Conservation (phyloP, 2,797 vertebrate genomes). For the Manis javanica region DNA sequence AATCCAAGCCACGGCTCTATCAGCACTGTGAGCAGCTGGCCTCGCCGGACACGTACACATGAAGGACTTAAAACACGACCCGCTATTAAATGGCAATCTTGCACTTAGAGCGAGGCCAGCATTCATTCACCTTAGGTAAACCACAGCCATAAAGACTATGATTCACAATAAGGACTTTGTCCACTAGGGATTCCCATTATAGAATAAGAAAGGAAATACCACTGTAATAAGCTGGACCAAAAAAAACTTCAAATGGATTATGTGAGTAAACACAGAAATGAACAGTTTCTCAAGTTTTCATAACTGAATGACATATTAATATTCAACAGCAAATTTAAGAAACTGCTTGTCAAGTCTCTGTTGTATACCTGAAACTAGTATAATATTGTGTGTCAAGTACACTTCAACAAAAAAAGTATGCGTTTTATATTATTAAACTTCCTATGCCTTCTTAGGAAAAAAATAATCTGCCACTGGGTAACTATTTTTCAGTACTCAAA, state of each 20-base stretch:
- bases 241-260: neutral
- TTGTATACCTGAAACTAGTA: too few relatives aligned
- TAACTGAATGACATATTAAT: neutral
- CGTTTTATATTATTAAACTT: too few relatives aligned
- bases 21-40: fast-evolving
- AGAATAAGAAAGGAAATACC: neutral
- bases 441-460: too few relatives aligned
- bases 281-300: neutral
- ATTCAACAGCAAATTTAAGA: neutral
- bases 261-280: neutral
- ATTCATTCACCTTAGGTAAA: fast-evolving
- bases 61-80: neutral
- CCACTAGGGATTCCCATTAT: neutral
- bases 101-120: neutral
- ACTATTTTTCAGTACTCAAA: neutral
- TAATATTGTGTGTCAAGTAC: too few relatives aligned
- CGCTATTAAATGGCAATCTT: neutral
- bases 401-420: too few relatives aligned
- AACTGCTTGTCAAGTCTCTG: neutral
- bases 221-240: neutral
- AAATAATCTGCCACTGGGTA: too few relatives aligned
- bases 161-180: fast-evolving
- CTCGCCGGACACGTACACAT: too few relatives aligned
- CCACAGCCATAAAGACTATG: neutral
- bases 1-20: fast-evolving